phyloP scores from a whole-genome alignment of 2,113 vertebrate species.

The Thalassoma bifasciatum region DNA sequence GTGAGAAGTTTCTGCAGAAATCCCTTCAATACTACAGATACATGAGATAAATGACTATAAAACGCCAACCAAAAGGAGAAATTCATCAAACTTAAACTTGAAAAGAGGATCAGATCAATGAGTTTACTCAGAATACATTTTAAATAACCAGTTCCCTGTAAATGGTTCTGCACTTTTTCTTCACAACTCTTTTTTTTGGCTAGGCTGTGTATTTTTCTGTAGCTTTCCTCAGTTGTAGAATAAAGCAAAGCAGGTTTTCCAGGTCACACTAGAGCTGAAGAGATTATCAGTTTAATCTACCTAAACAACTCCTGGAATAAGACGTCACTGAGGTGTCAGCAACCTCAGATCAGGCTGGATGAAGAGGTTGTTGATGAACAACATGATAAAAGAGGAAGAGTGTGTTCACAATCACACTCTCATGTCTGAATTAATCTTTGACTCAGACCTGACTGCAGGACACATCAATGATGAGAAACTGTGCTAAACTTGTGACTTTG shows the following conservation, averaged over 20 bases:
- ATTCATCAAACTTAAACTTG: slow-evolving; percentile 9
- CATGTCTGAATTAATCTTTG: slow-evolving; percentile 15
- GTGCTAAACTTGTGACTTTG: slow-evolving; percentile 3
- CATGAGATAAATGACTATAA: slow-evolving; percentile 4
- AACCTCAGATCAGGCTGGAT: neutral
- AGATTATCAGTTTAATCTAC: neutral
- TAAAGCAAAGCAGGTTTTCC: too few species aligned
- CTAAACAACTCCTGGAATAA: neutral
- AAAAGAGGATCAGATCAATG: too few species aligned
- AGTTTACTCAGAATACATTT: too few species aligned
- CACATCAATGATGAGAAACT: neutral
- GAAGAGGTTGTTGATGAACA: slow-evolving; percentile 11
- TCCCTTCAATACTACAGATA: slow-evolving; percentile 27
- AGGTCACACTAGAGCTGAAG: too few species aligned
- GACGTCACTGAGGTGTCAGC: slow-evolving; percentile 22
- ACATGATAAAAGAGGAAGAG: slow-evolving; percentile 27
- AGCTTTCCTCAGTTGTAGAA: too few species aligned
- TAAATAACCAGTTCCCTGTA: too few species aligned
- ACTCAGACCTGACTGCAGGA: neutral
- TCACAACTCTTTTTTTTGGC: too few species aligned
- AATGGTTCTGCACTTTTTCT: too few species aligned
- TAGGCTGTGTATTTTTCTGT: too few species aligned
- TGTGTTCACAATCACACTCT: slow-evolving; percentile 33
- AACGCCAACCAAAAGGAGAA: slow-evolving; percentile 14
- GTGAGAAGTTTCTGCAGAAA: slow-evolving; percentile 27